Percentiles rank a stretch among this genome's conserved stretches.
Evolutionary conservation across 2,888 invertebrate genomes (phyloP).

Genomic region (Chrysolina oricalcia): DNA sequence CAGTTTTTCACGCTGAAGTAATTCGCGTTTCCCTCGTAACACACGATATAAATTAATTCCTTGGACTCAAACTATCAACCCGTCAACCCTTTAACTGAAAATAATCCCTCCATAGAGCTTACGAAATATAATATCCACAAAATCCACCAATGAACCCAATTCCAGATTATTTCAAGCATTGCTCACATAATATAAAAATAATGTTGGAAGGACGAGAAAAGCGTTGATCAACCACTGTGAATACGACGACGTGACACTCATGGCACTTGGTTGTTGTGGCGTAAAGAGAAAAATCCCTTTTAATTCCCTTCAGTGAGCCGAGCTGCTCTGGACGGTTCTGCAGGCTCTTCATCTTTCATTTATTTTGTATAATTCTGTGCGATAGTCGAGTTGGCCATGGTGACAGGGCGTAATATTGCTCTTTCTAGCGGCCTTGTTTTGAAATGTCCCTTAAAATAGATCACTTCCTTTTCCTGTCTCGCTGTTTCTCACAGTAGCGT

Average conservation of each 20-base stretch:
- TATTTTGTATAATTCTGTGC: conserved; percentile 24
- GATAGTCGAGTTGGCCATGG: conserved; percentile 23
- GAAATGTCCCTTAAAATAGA: conserved; percentile 4
- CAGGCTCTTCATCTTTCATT: conserved; percentile 22
- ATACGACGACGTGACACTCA: conserved; percentile 21
- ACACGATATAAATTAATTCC: too few relatives aligned
- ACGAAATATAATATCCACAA: not conserved
- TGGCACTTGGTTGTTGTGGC: conserved; percentile 14
- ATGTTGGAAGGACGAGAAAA: not conserved
- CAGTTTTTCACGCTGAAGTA: too few relatives aligned
- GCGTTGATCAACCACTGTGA: conserved; percentile 19
- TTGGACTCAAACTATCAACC: too few relatives aligned
- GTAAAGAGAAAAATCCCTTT: conserved; percentile 23
- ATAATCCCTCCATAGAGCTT: too few relatives aligned
- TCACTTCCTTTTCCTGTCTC: not conserved
- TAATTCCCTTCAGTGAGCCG: conserved; percentile 18
- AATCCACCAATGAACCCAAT: not conserved
- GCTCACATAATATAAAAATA: not conserved
- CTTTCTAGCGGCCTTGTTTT: conserved; percentile 21
- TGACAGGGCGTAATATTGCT: conserved; percentile 23
- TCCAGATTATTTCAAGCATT: not conserved
- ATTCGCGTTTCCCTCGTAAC: too few relatives aligned
- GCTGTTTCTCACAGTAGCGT: not conserved
- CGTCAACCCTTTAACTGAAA: too few relatives aligned
- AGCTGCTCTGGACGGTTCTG: not conserved